These are phyloP conservation scores for Coreoperca whiteheadi DNA, from an alignment of 2,113 vertebrate genomes.

Conservation along the genomic window DNA sequence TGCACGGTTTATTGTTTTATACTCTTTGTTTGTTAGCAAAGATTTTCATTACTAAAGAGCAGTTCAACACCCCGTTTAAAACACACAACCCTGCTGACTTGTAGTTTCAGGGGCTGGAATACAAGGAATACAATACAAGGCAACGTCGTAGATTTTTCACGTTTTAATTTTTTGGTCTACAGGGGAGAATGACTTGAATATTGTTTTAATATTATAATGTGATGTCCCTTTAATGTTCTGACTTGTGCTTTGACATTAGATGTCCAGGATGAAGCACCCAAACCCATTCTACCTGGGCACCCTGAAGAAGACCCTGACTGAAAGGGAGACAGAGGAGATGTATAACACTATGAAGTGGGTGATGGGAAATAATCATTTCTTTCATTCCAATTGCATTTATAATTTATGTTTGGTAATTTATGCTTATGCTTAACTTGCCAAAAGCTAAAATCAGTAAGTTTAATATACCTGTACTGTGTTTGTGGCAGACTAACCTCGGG, in stretches of 20 bases:
- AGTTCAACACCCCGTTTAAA: too few relatives aligned
- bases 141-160: too few relatives aligned
- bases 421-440: too few relatives aligned
- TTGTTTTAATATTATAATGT: neutral
- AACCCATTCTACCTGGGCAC: conserved; percentile 92
- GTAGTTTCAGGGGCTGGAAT: too few relatives aligned
- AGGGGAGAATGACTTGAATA: too few relatives aligned
- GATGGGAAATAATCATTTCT: neutral
- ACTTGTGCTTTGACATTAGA: conserved; percentile 71
- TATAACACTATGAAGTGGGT: conserved; percentile 89
- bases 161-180: too few relatives aligned
- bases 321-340: conserved; percentile 88
- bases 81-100: too few relatives aligned
- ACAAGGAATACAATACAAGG: too few relatives aligned
- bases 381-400: neutral
- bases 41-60: too few relatives aligned
- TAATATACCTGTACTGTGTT: neutral
- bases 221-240: neutral
- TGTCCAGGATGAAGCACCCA: conserved; percentile 88
- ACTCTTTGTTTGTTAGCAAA: too few relatives aligned
- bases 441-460: neutral
- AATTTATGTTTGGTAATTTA: neutral
- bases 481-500: conserved; percentile 89
- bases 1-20: too few relatives aligned
- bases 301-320: conserved; percentile 89